Evolutionary conservation across 2,797 vertebrate genomes (phyloP).

Genomic region (Phataginus tetradactyla): DNA sequence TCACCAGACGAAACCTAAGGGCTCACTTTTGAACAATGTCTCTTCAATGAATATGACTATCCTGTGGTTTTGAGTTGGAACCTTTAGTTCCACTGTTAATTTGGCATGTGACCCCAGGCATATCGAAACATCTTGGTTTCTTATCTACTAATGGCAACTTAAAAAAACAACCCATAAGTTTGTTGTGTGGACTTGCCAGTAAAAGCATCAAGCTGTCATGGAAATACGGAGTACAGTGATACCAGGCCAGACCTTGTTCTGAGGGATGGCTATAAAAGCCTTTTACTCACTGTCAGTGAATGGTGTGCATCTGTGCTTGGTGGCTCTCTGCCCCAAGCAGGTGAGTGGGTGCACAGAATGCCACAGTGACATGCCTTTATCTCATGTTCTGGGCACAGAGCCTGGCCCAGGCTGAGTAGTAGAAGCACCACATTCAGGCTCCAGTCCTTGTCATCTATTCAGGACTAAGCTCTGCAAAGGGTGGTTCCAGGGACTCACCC

Average conservation of each 20-base stretch:
- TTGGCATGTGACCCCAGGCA: not conserved
- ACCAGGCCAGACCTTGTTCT: not conserved
- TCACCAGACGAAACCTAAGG: slow-evolving; percentile 54
- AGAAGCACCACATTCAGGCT: not conserved
- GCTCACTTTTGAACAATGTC: not conserved
- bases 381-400: not conserved
- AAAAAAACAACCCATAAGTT: not conserved
- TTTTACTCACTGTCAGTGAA: not conserved
- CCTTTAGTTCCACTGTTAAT: not conserved
- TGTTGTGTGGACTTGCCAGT: not conserved
- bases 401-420: not conserved
- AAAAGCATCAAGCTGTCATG: not conserved
- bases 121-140: slow-evolving; percentile 29
- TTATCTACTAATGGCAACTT: not conserved
- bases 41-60: slow-evolving; percentile 8
- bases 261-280: not conserved
- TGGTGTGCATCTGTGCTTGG: not conserved
- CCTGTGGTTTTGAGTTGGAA: slow-evolving; percentile 37
- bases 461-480: not conserved
- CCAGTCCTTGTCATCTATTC: not conserved
- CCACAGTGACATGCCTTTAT: not conserved
- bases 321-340: not conserved
- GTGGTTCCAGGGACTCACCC: not conserved
- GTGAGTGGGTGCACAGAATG: not conserved
- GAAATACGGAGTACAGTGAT: not conserved